phyloP scores from a whole-genome alignment of 2,797 vertebrate species.

The Oceanodroma leucorhoa region DNA sequence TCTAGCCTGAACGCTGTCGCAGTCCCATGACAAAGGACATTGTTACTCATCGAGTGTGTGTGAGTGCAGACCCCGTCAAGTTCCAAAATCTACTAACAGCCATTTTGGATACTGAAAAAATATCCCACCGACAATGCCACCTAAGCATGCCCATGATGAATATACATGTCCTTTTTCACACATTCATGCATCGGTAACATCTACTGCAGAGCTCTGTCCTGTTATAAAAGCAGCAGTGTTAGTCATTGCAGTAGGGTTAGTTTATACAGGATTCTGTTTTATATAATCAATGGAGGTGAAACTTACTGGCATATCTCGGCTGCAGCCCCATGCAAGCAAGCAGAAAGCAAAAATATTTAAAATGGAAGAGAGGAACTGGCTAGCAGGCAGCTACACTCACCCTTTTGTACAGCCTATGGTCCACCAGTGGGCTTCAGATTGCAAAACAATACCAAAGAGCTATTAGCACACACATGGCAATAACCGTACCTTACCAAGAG shows the following conservation, averaged over 20 bases:
- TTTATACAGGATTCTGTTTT: slow-evolving; percentile 63
- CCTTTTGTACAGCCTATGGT: slow-evolving; percentile 99
- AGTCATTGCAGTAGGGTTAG: slow-evolving; percentile 86
- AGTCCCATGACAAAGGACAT: neutral
- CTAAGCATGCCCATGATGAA: slow-evolving; percentile 73
- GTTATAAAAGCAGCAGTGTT: slow-evolving; percentile 70
- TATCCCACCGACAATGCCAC: neutral
- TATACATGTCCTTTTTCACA: slow-evolving; percentile 21
- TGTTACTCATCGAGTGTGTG: neutral
- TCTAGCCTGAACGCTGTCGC: neutral
- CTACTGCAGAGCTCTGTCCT: slow-evolving; percentile 56
- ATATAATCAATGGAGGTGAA: slow-evolving; percentile 77
- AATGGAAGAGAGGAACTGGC: slow-evolving; percentile 85
- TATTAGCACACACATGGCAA: slow-evolving; percentile 92
- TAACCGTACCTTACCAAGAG: slow-evolving; percentile 67
- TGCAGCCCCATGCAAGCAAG: slow-evolving; percentile 99
- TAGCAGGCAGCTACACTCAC: slow-evolving; percentile 99
- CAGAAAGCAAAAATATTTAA: slow-evolving; percentile 84
- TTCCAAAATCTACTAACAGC: neutral
- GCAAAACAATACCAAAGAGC: slow-evolving; percentile 99
- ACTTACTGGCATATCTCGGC: slow-evolving; percentile 80
- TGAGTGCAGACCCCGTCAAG: neutral
- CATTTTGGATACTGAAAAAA: neutral
- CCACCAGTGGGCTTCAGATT: slow-evolving; percentile 99
- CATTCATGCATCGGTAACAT: slow-evolving; percentile 72